Evolutionary conservation across 2,888 invertebrate species (phyloP).

Genomic region (Trilocha varians): DNA sequence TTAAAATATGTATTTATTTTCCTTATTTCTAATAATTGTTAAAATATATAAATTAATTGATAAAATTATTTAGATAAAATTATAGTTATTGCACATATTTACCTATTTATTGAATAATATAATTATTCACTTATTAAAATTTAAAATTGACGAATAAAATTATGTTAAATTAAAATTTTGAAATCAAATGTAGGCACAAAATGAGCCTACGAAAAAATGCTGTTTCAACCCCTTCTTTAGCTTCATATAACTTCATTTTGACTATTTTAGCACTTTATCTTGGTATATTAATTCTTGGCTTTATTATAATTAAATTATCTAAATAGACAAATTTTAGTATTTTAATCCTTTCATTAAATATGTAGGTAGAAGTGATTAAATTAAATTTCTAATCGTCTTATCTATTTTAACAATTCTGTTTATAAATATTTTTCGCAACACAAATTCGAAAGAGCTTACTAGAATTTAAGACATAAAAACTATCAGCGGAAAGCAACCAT

Average conservation of each 20-base stretch:
- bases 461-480: neutral
- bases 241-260: neutral
- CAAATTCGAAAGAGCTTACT: neutral
- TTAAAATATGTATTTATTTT: neutral
- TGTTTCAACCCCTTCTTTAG: neutral
- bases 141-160: neutral
- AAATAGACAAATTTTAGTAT: neutral
- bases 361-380: neutral
- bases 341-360: neutral
- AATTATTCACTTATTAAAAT: slow-evolving; percentile 3
- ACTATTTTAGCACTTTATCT: neutral
- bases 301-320: neutral
- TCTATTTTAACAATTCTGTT: neutral
- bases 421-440: neutral
- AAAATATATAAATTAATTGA: slow-evolving; percentile 16
- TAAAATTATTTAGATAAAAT: neutral
- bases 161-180: too few species aligned
- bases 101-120: neutral
- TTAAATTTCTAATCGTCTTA: too few species aligned
- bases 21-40: slow-evolving; percentile 5
- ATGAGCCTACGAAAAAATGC: too few species aligned
- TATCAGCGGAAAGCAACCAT: neutral
- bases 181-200: too few species aligned
- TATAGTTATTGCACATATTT: neutral
- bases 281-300: neutral